Conservation (phyloP, 2,113 vertebrate genomes). For the Cariama cristata region DNA sequence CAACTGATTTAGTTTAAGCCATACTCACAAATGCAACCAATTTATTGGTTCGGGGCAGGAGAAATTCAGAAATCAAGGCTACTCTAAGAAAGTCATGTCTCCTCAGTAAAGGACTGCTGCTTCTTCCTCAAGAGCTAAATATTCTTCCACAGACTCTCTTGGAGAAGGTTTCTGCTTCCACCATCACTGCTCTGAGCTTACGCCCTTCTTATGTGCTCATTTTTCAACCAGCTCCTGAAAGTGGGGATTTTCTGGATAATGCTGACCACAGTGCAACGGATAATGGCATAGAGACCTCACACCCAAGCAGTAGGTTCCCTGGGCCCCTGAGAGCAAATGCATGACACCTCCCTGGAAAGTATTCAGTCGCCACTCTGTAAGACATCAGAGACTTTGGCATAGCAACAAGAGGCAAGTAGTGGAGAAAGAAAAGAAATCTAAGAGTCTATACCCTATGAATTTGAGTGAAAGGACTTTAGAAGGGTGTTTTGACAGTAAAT, state of each 20-base stretch:
- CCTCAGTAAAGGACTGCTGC: not conserved
- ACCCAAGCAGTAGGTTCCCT: too few relatives aligned
- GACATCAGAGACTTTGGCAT: not conserved
- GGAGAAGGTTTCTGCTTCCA: not conserved
- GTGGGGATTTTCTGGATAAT: not conserved
- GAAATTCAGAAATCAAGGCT: not conserved
- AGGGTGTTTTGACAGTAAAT: not conserved
- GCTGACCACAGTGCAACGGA: not conserved
- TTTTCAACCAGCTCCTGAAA: not conserved
- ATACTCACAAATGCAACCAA: not conserved
- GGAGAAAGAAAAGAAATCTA: not conserved
- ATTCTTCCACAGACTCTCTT: not conserved
- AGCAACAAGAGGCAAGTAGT: not conserved
- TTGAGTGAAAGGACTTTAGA: not conserved
- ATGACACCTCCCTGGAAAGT: not conserved
- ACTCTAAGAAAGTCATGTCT: not conserved
- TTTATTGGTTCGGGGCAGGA: not conserved
- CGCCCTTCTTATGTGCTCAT: rapidly evolving
- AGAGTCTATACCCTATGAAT: not conserved
- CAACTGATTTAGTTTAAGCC: not conserved
- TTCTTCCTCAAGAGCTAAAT: not conserved
- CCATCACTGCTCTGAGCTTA: not conserved
- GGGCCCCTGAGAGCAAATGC: not conserved
- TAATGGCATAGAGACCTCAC: not conserved
- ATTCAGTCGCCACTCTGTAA: not conserved